Base-by-base conservation (phyloP, 2,888 invertebrate genomes). In the Herminia tarsipennalis region DNA sequence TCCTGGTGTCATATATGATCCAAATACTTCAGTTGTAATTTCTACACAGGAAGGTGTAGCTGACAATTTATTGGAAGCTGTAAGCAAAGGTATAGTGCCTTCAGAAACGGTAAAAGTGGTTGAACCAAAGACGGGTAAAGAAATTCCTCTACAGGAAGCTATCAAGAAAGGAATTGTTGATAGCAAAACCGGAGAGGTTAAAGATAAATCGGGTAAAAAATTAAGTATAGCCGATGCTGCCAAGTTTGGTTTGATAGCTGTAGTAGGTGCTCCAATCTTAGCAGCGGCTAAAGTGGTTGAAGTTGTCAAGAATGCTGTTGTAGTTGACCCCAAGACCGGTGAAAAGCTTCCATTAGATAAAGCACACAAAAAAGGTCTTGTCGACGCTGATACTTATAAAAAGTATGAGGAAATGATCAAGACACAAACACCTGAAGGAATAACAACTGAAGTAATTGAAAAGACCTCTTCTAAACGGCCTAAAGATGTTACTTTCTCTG, bases 91-190 rank as follows among this genome's bases (percentile, higher is more conserved):
- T 29, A 90, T 94, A 41, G 86, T 98, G 50, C 93, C 95, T 48
- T 83, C 94, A 0, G 93, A 94, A 54, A 85, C 92, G 1, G 93
- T 97, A 0, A 93, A 93, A 70, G 93, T 97, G 1, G 90, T 93
- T 49, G 95, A 97, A 78, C 95, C 96, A 0, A 83, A 86, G 42
- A 93, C 94, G 0, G 95, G 96, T 8, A 92, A 94, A 74, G 92
- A 94, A 55, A 90, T 97, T 27, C 91, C 93, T n/a, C 83, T 96
- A 3, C 92, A 93, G 18, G 96, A 98, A 77, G 98, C 98, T 0
- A 92, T 98, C 22, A 81, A 93, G 5, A 94, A 93, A 61, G 95
- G 96, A 33, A 93, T 97, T 36, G 92, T 98, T 32, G 95, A 98
- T 82, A 93, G 93, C 38, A 87, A 93, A 39, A 94, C 94, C 0